Percentiles rank a stretch among this genome's conserved stretches.
Conservation (phyloP, 2,113 vertebrate genomes). For the Seriola dumerili region DNA sequence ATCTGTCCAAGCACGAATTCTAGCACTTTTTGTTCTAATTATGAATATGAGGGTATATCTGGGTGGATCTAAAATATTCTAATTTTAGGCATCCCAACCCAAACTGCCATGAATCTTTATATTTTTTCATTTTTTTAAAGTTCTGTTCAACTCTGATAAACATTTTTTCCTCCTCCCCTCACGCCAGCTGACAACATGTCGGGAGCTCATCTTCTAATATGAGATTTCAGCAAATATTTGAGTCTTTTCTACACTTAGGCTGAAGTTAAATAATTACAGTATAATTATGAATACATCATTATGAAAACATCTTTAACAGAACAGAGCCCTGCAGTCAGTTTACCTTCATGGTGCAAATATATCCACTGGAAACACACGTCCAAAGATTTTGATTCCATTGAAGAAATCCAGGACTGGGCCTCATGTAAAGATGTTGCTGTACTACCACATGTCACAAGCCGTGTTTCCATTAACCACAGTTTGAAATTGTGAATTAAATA, state of each 20-base stretch:
- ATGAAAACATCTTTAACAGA: background rate
- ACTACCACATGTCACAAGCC: background rate
- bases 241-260: no score
- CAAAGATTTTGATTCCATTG: background rate
- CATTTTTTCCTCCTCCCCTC: no score
- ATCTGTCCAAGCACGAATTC: no score
- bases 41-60: background rate
- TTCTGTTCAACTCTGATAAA: background rate
- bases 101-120: background rate
- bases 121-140: no score
- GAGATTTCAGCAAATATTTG: no score
- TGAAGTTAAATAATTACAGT: no score
- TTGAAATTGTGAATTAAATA: no score
- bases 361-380: background rate
- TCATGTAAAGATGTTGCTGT: slow-evolving; percentile 13
- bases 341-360: background rate
- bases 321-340: background rate
- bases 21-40: background rate
- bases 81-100: background rate
- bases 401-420: background rate
- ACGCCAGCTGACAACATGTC: no score
- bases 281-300: no score
- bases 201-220: no score
- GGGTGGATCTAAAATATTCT: background rate
- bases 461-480: no score